Percentiles rank a stretch among this genome's conserved stretches.
Conservation (phyloP, 2,888 invertebrate genomes). For the Cacoxenus indagator region DNA sequence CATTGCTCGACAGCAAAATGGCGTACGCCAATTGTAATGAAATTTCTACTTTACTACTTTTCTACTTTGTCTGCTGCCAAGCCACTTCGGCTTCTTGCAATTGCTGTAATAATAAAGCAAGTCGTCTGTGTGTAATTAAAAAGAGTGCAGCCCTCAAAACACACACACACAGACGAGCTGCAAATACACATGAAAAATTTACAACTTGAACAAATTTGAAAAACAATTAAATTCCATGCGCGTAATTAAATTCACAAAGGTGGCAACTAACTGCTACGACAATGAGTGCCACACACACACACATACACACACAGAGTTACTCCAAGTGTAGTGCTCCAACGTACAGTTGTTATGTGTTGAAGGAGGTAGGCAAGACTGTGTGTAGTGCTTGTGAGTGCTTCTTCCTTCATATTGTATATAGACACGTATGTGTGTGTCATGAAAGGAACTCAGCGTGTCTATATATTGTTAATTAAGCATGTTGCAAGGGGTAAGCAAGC, state of each 20-base stretch:
- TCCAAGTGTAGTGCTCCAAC: background rate
- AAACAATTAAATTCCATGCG: constrained; percentile 70
- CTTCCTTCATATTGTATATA: background rate
- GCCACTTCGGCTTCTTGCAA: background rate
- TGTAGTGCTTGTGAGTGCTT: background rate
- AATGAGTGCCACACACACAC: constrained; percentile 14
- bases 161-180: no score
- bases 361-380: background rate
- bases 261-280: constrained; percentile 50
- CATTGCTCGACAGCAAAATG: background rate
- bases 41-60: background rate
- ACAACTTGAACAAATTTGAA: constrained; percentile 65
- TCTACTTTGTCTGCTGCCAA: background rate
- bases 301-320: background rate
- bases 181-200: constrained; percentile 44
- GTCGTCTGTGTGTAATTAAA: constrained; percentile 17
- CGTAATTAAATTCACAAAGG: constrained; percentile 69
- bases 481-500: constrained; percentile 28
- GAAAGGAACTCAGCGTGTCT: constrained; percentile 4
- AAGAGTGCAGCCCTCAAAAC: constrained; percentile 11
- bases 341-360: background rate
- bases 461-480: constrained; percentile 66
- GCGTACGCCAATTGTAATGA: constrained; percentile 4
- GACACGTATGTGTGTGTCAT: background rate
- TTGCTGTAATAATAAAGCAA: constrained; percentile 11